phyloP scores from a whole-genome alignment of 1,140 invertebrate genomes.

The Trinorchestia longiramus region DNA sequence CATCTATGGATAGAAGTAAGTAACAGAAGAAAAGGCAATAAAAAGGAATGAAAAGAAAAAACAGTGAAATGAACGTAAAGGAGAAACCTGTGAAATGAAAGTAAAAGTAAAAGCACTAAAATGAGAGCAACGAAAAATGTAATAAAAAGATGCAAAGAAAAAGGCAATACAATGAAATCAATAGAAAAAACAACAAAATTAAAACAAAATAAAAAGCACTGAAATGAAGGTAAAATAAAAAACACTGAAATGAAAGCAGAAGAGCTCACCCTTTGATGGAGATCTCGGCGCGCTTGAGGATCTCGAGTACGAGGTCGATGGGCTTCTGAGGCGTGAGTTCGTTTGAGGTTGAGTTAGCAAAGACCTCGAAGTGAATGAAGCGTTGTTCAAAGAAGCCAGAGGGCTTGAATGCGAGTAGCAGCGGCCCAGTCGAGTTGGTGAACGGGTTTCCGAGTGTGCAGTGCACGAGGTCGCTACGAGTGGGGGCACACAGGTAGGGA shows the following conservation, averaged over 20 bases:
- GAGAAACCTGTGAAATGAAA: not conserved
- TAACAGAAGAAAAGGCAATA: not conserved
- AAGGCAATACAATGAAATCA: not conserved
- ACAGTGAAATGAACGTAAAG: not conserved
- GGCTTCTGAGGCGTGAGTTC: conserved; percentile 75
- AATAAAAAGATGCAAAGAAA: no score
- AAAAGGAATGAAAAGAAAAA: not conserved
- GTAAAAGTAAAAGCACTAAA: not conserved
- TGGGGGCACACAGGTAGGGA: conserved; percentile 57
- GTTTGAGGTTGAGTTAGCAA: conserved; percentile 89
- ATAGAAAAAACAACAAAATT: no score
- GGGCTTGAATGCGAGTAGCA: conserved; percentile 82
- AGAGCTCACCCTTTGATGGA: conserved; percentile 80
- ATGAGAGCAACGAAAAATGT: not conserved
- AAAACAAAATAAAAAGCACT: not conserved
- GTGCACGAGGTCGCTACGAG: conserved; percentile 71
- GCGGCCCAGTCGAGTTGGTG: conserved; percentile 73
- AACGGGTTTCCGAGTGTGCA: conserved; percentile 92
- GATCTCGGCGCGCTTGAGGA: conserved; percentile 86
- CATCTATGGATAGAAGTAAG: not conserved
- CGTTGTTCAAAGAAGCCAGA: conserved; percentile 79
- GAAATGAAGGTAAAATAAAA: not conserved
- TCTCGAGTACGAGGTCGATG: conserved; percentile 74
- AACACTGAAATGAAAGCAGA: not conserved
- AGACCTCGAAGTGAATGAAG: conserved; percentile 79